Evolutionary conservation across 35 echinoderm and acorn worm species (phyloP).

Genomic region (Ptychodera flava): DNA sequence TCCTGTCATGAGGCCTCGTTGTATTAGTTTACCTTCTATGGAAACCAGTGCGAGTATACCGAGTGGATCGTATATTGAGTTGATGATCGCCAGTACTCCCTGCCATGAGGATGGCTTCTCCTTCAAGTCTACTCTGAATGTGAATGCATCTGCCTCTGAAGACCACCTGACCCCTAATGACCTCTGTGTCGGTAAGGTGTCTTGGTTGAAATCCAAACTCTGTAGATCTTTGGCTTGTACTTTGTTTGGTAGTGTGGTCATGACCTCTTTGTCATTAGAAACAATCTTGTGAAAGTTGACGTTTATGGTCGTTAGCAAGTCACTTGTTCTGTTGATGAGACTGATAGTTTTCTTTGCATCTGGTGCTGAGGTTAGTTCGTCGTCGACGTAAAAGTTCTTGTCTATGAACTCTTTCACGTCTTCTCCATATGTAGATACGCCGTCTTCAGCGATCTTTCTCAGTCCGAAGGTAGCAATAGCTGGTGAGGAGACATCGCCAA

Average conservation of each 20-base stretch:
- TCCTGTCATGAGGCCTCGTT: neutral
- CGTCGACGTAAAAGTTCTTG: conserved; percentile 63
- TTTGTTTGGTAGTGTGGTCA: neutral
- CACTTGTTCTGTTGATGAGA: neutral
- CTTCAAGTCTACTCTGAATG: neutral
- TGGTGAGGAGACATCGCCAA: conserved; percentile 28
- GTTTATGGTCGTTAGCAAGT: neutral
- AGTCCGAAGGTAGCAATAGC: conserved; percentile 31
- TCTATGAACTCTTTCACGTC: conserved; percentile 28
- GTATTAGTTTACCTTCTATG: neutral
- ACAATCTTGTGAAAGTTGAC: conserved; percentile 26
- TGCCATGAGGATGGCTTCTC: neutral
- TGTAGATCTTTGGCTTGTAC: neutral
- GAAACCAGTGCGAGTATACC: neutral
- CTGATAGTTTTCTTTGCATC: neutral
- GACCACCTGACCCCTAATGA: neutral
- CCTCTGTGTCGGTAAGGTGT: neutral
- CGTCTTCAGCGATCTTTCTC: conserved; percentile 16
- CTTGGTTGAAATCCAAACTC: neutral
- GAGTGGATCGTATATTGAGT: neutral
- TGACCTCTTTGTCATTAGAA: conserved; percentile 20
- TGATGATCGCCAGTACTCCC: neutral
- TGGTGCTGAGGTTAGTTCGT: neutral
- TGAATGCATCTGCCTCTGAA: neutral
- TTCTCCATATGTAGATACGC: conserved; percentile 16